These are phyloP conservation scores for Archivesica marissinica DNA, from an alignment of 1,140 invertebrate species.

Conservation along the genomic window DNA sequence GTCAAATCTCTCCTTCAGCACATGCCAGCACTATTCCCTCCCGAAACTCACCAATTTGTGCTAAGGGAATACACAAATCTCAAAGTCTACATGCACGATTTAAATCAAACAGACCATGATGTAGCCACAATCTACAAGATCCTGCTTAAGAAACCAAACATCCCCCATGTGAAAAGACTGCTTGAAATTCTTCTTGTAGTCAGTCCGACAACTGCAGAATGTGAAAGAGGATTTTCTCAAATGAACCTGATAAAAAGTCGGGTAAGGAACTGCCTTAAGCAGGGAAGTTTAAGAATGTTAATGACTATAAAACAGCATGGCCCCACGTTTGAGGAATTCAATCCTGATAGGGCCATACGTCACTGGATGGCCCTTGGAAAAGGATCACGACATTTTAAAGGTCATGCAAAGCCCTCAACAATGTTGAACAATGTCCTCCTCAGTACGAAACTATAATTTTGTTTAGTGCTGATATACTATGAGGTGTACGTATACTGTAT, in stretches of 20 bases:
- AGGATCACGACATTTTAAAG: background rate
- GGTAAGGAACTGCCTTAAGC: background rate
- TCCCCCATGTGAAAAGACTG: background rate
- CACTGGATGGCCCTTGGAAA: background rate
- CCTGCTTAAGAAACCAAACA: background rate
- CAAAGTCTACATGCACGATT: background rate
- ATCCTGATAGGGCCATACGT: background rate
- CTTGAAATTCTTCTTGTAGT: background rate
- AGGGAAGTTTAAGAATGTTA: background rate
- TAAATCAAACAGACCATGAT: background rate
- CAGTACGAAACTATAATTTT: too few relatives aligned
- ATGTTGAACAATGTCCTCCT: too few relatives aligned
- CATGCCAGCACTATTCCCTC: background rate
- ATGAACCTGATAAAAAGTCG: background rate
- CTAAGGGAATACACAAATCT: constrained; percentile 1
- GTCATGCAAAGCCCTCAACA: background rate
- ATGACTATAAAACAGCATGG: background rate
- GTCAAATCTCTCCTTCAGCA: background rate
- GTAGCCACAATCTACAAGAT: background rate
- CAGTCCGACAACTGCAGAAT: constrained; percentile 8
- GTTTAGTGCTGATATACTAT: too few relatives aligned
- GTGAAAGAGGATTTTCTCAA: constrained; percentile 1
- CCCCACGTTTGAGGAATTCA: background rate
- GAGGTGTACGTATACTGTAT: too few relatives aligned
- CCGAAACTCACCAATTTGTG: background rate